Conservation (phyloP, 2,797 vertebrate genomes). For the Zonotrichia albicollis region DNA sequence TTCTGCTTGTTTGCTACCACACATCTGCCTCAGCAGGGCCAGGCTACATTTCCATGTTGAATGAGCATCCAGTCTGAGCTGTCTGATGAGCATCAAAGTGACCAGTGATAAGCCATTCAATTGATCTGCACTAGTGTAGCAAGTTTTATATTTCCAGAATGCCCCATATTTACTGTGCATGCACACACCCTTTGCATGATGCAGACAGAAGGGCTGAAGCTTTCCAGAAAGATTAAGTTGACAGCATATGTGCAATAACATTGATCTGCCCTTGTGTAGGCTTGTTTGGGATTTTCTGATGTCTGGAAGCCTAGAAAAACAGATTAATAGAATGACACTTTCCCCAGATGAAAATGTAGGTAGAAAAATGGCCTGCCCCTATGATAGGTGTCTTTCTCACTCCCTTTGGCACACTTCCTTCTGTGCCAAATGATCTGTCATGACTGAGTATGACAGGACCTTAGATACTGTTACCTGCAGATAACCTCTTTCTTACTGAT, state of each 20-base stretch:
- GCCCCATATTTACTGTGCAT: neutral
- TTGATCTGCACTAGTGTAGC: neutral
- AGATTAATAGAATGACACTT: neutral
- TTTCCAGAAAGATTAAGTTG: slow-evolving; percentile 3
- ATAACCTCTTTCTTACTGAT: neutral
- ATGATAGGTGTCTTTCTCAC: neutral
- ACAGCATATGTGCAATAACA: neutral
- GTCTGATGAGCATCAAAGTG: neutral
- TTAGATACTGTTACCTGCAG: neutral
- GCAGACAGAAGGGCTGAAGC: slow-evolving; percentile 11
- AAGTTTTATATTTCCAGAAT: neutral
- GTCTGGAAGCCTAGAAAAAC: neutral
- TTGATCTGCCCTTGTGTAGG: neutral
- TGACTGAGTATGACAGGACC: neutral
- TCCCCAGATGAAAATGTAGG: neutral
- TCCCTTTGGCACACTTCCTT: neutral
- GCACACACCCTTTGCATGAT: neutral
- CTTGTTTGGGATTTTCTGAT: neutral
- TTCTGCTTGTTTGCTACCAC: neutral
- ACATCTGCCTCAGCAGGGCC: neutral
- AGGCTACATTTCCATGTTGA: neutral
- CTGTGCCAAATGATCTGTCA: neutral
- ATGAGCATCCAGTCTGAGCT: neutral
- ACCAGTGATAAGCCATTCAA: neutral
- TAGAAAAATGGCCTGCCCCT: neutral